A percentile compares a stretch with the other conserved stretches of the same genome.
These are phyloP conservation scores for Silurus lanzhouensis DNA, from an alignment of 2,797 vertebrate genomes.

Conservation along the genomic window DNA sequence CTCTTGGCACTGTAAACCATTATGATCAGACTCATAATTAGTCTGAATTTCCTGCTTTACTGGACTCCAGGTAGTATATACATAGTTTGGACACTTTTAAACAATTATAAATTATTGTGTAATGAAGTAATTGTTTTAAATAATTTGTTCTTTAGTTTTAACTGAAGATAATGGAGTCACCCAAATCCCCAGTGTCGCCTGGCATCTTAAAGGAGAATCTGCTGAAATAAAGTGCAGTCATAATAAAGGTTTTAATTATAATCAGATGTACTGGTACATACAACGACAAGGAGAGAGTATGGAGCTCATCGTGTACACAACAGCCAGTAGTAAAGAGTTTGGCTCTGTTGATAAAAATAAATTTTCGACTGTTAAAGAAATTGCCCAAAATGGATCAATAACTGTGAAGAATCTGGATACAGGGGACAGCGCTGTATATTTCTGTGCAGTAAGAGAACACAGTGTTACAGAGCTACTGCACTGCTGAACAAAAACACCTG, in stretches of 20 bases:
- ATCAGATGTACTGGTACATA: constrained; percentile 37
- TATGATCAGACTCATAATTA: constrained; percentile 17
- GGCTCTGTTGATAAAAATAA: not conserved
- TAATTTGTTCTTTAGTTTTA: not conserved
- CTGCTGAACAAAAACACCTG: constrained; percentile 15
- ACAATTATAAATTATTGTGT: too few relatives aligned
- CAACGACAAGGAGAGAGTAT: too few relatives aligned
- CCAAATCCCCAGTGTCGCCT: constrained; percentile 5
- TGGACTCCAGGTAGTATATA: constrained; percentile 9
- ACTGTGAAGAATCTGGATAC: constrained; percentile 36
- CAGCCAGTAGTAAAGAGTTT: not conserved
- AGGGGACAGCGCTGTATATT: constrained; percentile 44
- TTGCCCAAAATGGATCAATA: constrained; percentile 28
- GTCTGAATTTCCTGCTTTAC: not conserved
- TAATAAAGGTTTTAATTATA: not conserved
- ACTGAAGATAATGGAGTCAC: constrained; percentile 15
- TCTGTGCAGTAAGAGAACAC: constrained; percentile 36
- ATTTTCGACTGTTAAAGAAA: constrained; percentile 37
- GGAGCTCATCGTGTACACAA: too few relatives aligned
- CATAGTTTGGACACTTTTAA: not conserved
- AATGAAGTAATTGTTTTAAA: not conserved
- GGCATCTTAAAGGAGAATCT: not conserved
- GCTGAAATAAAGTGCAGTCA: constrained; percentile 42
- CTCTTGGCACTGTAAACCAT: not conserved
- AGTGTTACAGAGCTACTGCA: constrained; percentile 19